These are phyloP conservation scores for Ageneiosus marmoratus DNA, from an alignment of 2,113 vertebrate species.

Conservation along the genomic window DNA sequence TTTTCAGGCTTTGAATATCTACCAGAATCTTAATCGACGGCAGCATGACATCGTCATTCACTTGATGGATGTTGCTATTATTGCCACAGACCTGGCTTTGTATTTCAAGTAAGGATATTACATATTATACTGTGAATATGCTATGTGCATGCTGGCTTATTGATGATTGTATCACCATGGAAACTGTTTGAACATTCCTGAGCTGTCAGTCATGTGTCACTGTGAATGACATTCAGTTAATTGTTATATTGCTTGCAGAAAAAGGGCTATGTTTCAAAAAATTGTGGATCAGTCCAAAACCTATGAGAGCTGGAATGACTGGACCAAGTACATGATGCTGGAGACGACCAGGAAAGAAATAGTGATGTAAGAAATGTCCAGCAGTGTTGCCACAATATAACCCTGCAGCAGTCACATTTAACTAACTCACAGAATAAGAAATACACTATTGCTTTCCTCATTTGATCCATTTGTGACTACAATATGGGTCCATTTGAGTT, in stretches of 20 bases:
- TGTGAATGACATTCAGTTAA: constrained; percentile 1
- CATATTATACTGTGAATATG: constrained; percentile 1
- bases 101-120: constrained; percentile 76
- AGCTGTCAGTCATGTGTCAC: constrained; percentile 16
- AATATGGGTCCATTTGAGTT: constrained; percentile 10
- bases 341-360: constrained; percentile 80
- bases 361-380: constrained; percentile 68
- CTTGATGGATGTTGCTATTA: constrained; percentile 80
- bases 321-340: constrained; percentile 80
- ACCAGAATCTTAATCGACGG: constrained; percentile 76
- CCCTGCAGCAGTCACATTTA: not conserved
- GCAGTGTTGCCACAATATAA: not conserved
- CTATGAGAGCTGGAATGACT: constrained; percentile 72
- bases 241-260: constrained; percentile 60
- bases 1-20: constrained; percentile 74
- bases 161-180: constrained; percentile 24
- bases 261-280: constrained; percentile 82
- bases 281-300: constrained; percentile 81
- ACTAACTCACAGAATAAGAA: not conserved
- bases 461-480: constrained; percentile 8
- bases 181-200: constrained; percentile 20
- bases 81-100: constrained; percentile 79
- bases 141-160: not conserved
- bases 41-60: constrained; percentile 77
- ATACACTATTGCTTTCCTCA: not conserved